These are phyloP conservation scores for Pseudococcus longispinus DNA, from an alignment of 2,888 invertebrate species.

Conservation along the genomic window DNA sequence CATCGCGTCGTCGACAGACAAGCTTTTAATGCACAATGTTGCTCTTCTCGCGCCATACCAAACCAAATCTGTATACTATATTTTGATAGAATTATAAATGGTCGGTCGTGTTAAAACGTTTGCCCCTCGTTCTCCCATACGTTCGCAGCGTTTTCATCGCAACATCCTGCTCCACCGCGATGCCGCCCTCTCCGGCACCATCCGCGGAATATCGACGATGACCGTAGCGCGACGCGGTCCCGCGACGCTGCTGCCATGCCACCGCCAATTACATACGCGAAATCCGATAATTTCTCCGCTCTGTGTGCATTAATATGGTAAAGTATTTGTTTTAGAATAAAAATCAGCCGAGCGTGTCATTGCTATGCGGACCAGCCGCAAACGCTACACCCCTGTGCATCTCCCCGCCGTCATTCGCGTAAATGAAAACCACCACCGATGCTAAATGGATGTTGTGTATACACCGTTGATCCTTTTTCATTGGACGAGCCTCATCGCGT, in stretches of 20 bases:
- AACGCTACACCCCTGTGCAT: not conserved
- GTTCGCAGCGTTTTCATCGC: slow-evolving; percentile 2
- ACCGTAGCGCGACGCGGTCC: not conserved
- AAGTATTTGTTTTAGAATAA: slow-evolving; percentile 39
- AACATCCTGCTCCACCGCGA: not conserved
- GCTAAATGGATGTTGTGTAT: slow-evolving; percentile 14
- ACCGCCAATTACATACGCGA: slow-evolving; percentile 26
- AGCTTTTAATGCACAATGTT: slow-evolving; percentile 1
- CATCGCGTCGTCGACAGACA: not conserved
- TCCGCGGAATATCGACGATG: not conserved
- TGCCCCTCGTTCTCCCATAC: not conserved
- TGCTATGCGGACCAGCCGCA: not conserved
- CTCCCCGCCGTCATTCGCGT: not conserved
- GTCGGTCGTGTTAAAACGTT: slow-evolving; percentile 1
- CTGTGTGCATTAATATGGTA: slow-evolving; percentile 17
- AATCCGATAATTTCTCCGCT: slow-evolving; percentile 37
- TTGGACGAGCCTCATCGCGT: not conserved
- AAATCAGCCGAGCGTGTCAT: slow-evolving; percentile 17
- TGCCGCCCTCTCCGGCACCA: too few species aligned
- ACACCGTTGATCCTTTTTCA: slow-evolving; percentile 10
- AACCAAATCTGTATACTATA: not conserved
- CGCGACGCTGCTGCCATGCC: not conserved
- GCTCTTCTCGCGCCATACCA: not conserved
- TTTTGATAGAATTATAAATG: slow-evolving; percentile 44
- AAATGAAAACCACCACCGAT: not conserved